Evolutionary conservation across 2,113 vertebrate species (phyloP), one percentile per base, ranked within the genome.

Genomic region (Pelusios castaneus): DNA sequence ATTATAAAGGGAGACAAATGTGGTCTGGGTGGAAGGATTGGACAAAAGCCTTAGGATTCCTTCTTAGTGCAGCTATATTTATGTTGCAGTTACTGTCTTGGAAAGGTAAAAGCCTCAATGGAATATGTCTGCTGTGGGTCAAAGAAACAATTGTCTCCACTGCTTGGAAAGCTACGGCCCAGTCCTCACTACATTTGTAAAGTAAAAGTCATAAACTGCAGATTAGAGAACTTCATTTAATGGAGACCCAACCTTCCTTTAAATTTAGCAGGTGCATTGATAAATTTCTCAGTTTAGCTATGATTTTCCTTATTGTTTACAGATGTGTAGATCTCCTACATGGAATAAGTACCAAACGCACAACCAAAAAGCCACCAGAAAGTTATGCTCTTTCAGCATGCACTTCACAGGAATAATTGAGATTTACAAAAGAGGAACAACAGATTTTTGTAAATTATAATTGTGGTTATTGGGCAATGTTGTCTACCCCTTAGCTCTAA

Each of bases 391-490:
- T 0, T 2, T 49, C 0, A 2, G 10, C 25, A 78, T 82, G 8
- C 67, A 52, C 80, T 91, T 84, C 55, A 94, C 76, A 96, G 96
- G 95, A 96, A 97, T 96, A 89, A 95, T 94, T 97, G 89, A 4
- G 75, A 95, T 95, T 97, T 96, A 95, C 81, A 97, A 98, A 97
- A 97, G 96, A 97, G 97, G 97, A 97, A 97, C 81, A 95, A 90
- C 51, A 96, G 95, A 96, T 95, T 95, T 70, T 96, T 97, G 90
- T 86, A 96, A 97, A 91, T 81, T 87, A 58, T 97, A 95, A 90
- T 94, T 97, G 97, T 96, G 96, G 96, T 96, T 98, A 97, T 97
- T 98, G 93, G 96, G 95, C 95, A 98, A 97, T 5, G 13, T 78
- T 56, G 95, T 97, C 96, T 97, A 90, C 95, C 94, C 94, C 95